These are phyloP conservation scores for Pedetes capensis DNA, from an alignment of 2,113 vertebrate genomes.

Conservation along the genomic window DNA sequence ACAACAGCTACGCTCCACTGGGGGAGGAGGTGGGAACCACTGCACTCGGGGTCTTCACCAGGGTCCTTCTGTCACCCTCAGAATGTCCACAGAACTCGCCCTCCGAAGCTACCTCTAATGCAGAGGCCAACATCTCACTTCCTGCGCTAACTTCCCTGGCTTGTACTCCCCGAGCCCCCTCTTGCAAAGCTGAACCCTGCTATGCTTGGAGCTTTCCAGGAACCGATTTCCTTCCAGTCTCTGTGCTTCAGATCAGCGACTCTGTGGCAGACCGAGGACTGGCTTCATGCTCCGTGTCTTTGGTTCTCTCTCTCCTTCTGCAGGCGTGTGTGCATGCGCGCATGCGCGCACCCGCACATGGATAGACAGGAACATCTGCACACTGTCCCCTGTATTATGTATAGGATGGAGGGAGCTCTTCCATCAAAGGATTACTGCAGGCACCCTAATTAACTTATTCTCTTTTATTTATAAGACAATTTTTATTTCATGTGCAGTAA, in stretches of 20 bases:
- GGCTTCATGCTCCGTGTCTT: background rate
- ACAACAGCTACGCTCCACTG: background rate
- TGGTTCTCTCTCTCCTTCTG: background rate
- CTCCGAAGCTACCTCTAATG: background rate
- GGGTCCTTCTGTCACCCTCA: background rate
- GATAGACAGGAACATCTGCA: background rate
- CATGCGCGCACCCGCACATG: rapidly evolving
- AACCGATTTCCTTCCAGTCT: background rate
- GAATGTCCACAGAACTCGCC: rapidly evolving
- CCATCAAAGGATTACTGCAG: background rate
- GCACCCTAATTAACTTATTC: background rate
- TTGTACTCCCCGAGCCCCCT: background rate
- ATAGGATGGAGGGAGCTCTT: background rate
- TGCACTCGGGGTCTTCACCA: background rate
- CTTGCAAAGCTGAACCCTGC: background rate
- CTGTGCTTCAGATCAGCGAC: background rate
- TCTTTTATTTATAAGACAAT: background rate
- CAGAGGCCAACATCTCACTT: background rate
- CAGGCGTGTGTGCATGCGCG: background rate
- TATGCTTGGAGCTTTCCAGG: too few species aligned
- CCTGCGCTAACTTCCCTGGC: background rate
- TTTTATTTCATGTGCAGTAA: background rate
- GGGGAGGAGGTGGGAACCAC: background rate
- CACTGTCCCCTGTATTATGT: rapidly evolving
- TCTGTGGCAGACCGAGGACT: background rate